Conservation (phyloP, 2,797 vertebrate species). For the Platalea minor region DNA sequence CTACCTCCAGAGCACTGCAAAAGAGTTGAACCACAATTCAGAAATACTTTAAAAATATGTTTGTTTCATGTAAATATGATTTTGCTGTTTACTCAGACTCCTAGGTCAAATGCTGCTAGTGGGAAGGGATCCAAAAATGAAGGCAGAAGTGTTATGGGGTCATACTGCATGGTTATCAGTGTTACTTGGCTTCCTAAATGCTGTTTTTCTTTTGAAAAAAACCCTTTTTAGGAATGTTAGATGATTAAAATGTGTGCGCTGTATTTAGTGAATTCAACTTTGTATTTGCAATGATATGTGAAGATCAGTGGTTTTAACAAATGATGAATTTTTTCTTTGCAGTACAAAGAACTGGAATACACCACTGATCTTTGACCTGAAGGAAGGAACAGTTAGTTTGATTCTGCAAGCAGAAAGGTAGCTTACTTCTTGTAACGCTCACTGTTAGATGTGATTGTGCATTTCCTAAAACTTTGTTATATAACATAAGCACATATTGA, state of each 20-base stretch:
- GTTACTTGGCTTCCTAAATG: neutral
- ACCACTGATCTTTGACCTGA: slow-evolving; percentile 95
- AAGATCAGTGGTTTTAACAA: neutral
- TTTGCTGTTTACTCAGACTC: neutral
- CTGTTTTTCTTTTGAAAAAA: neutral
- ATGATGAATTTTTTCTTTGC: slow-evolving; percentile 2
- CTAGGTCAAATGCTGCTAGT: neutral
- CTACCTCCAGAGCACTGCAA: too few relatives aligned
- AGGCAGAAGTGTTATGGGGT: neutral
- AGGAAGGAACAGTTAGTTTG: slow-evolving; percentile 94
- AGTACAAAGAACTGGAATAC: slow-evolving; percentile 98
- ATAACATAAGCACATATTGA: neutral
- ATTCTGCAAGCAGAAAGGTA: slow-evolving; percentile 95
- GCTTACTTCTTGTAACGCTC: slow-evolving; percentile 15
- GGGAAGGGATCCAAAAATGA: neutral
- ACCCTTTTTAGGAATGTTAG: neutral
- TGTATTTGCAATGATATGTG: neutral
- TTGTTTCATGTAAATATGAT: neutral
- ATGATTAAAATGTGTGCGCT: neutral
- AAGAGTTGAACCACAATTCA: neutral
- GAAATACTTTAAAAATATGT: neutral
- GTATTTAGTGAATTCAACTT: neutral
- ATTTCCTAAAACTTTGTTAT: neutral
- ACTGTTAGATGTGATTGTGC: neutral
- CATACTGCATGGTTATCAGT: neutral